phyloP scores from a whole-genome alignment of 2,888 invertebrate genomes.

The Petrolisthes cinctipes region DNA sequence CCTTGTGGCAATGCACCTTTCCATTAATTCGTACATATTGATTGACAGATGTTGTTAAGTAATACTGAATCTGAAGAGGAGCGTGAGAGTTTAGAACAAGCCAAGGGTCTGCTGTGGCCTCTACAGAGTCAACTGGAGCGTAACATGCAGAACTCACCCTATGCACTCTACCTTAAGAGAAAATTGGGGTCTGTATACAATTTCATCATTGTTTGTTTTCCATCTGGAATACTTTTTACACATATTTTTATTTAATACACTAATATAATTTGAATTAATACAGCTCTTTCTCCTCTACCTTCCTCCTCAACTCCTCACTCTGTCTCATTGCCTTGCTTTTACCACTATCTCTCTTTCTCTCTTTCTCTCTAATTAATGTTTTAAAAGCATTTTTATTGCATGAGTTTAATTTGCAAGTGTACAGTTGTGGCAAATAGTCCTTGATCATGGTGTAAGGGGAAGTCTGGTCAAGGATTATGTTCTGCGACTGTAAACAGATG shows the following conservation, averaged over 20 bases:
- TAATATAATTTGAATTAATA: no score
- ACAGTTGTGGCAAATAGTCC: background rate
- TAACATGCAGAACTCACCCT: slow-evolving; percentile 55
- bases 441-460: no score
- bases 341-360: background rate
- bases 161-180: slow-evolving; percentile 56
- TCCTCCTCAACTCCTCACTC: no score
- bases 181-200: slow-evolving; percentile 51
- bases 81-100: slow-evolving; percentile 91
- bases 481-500: no score
- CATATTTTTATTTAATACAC: no score
- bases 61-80: slow-evolving; percentile 78
- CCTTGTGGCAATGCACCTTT: background rate
- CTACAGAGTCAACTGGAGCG: slow-evolving; percentile 83
- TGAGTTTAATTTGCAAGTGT: background rate
- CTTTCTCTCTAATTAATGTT: background rate
- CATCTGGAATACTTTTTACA: background rate
- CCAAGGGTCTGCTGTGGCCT: slow-evolving; percentile 87
- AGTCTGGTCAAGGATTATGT: no score
- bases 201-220: slow-evolving; percentile 6
- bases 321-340: no score
- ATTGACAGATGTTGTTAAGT: slow-evolving; percentile 63
- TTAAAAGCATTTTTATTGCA: background rate
- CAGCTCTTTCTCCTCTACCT: background rate
- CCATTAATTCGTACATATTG: background rate